phyloP scores from a whole-genome alignment of 2,888 invertebrate species.

The Lordiphosa fenestrarum region DNA sequence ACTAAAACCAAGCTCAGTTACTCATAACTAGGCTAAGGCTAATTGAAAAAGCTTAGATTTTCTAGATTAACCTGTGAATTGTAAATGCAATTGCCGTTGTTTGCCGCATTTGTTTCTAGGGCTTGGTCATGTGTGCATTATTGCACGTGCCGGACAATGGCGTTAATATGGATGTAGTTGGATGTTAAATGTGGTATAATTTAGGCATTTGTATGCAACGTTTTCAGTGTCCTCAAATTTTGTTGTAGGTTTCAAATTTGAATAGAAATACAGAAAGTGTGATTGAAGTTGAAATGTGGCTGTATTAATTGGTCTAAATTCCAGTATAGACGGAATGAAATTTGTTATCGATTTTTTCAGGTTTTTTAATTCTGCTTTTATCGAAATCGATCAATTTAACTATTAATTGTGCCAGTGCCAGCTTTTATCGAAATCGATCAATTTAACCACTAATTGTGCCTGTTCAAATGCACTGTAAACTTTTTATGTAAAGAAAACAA shows the following conservation, averaged over 20 bases:
- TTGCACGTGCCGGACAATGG: slow-evolving; percentile 36
- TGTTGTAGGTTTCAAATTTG: no score
- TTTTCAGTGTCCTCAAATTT: neutral
- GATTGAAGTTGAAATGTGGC: no score
- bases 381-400: no score
- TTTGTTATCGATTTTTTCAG: no score
- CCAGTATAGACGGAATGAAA: no score
- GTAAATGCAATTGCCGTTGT: slow-evolving; percentile 11
- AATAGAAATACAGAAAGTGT: no score
- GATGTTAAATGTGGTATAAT: slow-evolving; percentile 14
- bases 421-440: no score
- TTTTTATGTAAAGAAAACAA: neutral
- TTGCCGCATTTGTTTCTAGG: slow-evolving; percentile 13
- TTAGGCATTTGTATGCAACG: slow-evolving; percentile 33
- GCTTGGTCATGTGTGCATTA: slow-evolving; percentile 32
- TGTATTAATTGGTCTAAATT: no score
- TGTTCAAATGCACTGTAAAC: neutral
- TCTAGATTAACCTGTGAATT: slow-evolving; percentile 10
- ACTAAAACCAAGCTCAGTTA: slow-evolving; percentile 16
- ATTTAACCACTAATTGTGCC: no score
- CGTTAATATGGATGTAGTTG: slow-evolving; percentile 12
- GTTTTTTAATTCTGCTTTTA: no score
- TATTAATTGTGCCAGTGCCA: no score
- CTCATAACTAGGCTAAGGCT: slow-evolving; percentile 51
- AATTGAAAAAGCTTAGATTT: slow-evolving; percentile 15